Evolutionary conservation across 2,888 invertebrate species (phyloP), one percentile per base, ranked within the genome.

Genomic region (Teleogryllus oceanicus): DNA sequence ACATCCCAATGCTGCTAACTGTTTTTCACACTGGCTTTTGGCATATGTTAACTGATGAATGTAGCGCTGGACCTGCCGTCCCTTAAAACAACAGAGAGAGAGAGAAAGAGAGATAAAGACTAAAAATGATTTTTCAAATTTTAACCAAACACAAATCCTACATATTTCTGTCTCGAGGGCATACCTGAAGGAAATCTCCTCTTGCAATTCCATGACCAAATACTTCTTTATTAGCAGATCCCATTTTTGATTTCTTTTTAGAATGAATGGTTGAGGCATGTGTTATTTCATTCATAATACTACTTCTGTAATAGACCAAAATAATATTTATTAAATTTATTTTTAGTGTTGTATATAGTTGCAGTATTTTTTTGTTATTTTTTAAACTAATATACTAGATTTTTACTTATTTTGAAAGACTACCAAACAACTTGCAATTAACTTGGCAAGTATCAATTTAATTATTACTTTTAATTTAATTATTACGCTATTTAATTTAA

Each of bases 211-310:
- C 85, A 79, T 90, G 90, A 76, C 89, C 87, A n/a, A 89, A 89
- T 76, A 87, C 85, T n/a, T 89, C 87, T 78, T 88, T 88, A 76
- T 94, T 94, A 75, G 91, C 88, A 85, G 93, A 93, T 74, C 93
- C 88, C 77, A 94, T 96, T 88, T 95, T 94, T 11, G 95, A 93
- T 84, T 95, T 90, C 87, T 96, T 96, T 82, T 96, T 89, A 86
- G 96, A 96, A 88, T 96, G 95, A 83, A 96, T 90, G 1, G 96
- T 95, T 20, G 96, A 96, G 0, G 96, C 96, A 89, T 97, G 96
- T 94, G 97, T 96, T 84, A 97, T 93, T 89, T 96, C 96, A 76
- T 94, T 94, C 10, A 96, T 94, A 83, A 97, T 95, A 84, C 94
- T 95, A 84, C 93, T 94, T 83, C 94, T 93, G 85, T 76, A 86